A percentile compares a stretch with the other conserved stretches of the same genome.
Conservation (phyloP, 2,797 vertebrate genomes). For the Octomys mimax region DNA sequence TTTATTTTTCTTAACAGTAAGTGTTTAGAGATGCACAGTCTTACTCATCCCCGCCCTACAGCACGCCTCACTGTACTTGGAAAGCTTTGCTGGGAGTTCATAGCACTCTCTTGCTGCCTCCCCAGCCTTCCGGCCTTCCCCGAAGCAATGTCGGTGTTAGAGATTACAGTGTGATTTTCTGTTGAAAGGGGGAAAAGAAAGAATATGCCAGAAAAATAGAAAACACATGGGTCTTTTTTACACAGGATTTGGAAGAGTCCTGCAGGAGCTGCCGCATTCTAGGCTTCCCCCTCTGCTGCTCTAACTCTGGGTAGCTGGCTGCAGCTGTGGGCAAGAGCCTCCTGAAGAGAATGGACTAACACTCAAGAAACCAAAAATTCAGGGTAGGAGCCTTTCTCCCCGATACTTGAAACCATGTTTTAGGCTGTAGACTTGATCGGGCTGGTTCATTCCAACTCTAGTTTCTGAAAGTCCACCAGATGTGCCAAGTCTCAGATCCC, state of each 20-base stretch:
- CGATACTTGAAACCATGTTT: neutral
- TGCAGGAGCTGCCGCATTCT: neutral
- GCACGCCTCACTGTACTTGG: neutral
- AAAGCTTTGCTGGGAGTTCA: neutral
- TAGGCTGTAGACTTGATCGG: neutral
- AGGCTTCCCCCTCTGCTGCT: neutral
- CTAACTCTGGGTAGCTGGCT: neutral
- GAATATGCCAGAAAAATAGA: neutral
- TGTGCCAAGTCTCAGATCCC: neutral
- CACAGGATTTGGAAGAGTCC: neutral
- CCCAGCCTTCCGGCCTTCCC: too few species aligned
- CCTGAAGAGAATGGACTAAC: neutral
- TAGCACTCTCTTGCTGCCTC: neutral
- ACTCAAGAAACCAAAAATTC: neutral
- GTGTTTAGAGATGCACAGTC: neutral
- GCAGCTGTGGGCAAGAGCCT: neutral
- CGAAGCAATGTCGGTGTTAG: neutral
- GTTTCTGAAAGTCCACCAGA: neutral
- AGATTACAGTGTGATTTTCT: neutral
- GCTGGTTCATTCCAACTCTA: neutral
- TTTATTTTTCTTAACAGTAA: conserved; percentile 16
- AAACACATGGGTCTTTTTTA: neutral
- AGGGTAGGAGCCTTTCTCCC: neutral
- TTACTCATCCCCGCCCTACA: neutral
- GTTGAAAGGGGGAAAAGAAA: neutral